Evolutionary conservation across 2,113 vertebrate species (phyloP).

Genomic region (Pluvialis apricaria): DNA sequence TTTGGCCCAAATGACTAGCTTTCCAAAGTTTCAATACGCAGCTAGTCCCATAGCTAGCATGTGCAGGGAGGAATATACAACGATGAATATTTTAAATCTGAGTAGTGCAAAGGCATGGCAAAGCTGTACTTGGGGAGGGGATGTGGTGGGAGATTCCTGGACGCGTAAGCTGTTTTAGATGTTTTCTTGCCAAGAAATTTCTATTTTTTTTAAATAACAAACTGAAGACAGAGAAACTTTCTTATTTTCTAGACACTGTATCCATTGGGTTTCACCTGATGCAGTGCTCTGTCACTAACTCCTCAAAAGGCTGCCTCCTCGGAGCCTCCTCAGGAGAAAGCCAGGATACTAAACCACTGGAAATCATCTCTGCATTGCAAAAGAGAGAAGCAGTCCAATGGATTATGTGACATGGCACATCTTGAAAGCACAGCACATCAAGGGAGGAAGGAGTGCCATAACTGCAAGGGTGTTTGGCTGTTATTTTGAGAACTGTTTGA

Average conservation of each 20-base stretch:
- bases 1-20: not conserved
- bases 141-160: not conserved
- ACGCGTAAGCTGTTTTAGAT: not conserved
- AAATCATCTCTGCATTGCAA: not conserved
- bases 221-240: not conserved
- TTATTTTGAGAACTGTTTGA: conserved; percentile 49
- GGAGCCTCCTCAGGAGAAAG: not conserved
- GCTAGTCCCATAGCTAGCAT: not conserved
- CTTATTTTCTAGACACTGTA: not conserved
- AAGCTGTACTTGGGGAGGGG: not conserved
- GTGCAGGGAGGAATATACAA: not conserved
- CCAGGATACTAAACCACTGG: not conserved
- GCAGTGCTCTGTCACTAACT: not conserved
- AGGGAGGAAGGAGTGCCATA: not conserved
- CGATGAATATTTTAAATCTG: not conserved
- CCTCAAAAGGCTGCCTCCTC: not conserved
- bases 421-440: conserved; percentile 2
- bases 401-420: not conserved
- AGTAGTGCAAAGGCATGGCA: not conserved
- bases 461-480: not conserved
- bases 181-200: not conserved
- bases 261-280: not conserved
- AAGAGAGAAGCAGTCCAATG: not conserved
- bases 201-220: not conserved
- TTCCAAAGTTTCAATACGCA: not conserved